Conservation (phyloP, 2,113 vertebrate species). For the Oreochromis spilurus region DNA sequence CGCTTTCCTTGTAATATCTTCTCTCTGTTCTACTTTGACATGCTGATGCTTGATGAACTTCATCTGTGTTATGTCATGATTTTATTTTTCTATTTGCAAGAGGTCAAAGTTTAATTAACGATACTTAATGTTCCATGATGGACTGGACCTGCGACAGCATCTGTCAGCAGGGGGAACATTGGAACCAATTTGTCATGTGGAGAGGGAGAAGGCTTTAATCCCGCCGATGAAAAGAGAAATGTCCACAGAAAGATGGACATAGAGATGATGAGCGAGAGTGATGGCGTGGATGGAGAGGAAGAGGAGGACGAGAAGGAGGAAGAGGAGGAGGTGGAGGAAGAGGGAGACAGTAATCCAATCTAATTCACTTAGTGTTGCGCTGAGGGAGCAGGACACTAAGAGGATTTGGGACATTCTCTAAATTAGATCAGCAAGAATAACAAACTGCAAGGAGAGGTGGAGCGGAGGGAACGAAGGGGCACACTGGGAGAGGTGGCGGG, state of each 20-base stretch:
- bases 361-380: conserved; percentile 82
- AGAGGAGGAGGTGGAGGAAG: conserved; percentile 36
- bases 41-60: not conserved
- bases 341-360: conserved; percentile 75
- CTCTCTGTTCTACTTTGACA: not conserved
- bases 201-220: conserved; percentile 59
- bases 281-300: conserved; percentile 37
- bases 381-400: conserved; percentile 78
- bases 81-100: conserved; percentile 19
- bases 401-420: conserved; percentile 82
- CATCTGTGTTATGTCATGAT: not conserved
- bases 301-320: conserved; percentile 8
- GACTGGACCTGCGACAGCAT: conserved; percentile 36
- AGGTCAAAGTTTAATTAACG: conserved; percentile 63
- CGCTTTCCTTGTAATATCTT: not conserved
- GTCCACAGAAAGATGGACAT: conserved; percentile 37
- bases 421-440: conserved; percentile 86
- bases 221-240: conserved; percentile 42
- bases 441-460: conserved; percentile 63
- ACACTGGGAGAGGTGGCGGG: conserved; percentile 13
- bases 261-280: conserved; percentile 38
- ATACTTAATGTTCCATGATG: conserved; percentile 60
- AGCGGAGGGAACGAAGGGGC: conserved; percentile 11
- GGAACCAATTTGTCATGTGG: conserved; percentile 71
- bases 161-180: conserved; percentile 59